Base-by-base conservation (phyloP, 2,113 vertebrate genomes). In the Festucalex cinctus region DNA sequence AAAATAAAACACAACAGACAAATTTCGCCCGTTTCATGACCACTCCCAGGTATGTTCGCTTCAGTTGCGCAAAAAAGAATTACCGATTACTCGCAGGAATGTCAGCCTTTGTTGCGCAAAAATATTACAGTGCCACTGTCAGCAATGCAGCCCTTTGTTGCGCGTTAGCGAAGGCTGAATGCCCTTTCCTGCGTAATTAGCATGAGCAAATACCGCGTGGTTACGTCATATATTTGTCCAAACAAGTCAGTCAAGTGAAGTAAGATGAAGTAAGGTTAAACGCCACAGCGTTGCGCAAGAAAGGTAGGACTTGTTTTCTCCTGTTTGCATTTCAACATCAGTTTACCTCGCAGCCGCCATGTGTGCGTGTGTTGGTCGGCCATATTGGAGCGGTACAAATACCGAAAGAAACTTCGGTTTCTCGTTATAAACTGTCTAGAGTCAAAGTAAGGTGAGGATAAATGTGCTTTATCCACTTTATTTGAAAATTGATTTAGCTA, bases 71-170 rank as follows among this genome's bases (percentile, higher is more conserved):
- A 22, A 61, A 24, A 43, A 43, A 9, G 60, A 39, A 22, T 61
- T n/a, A 41, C 37, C 37, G 12, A 10, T 39, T 12, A 37, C 19
- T 39, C 36, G 17, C 58, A 14, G 20, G 20, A n/a, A 60, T 39
- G 20, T 60, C 58, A 39, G 58, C 36, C 58, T 61, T 61, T 61
- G 8, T 36, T 61, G 36, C 58, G 35, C 58, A 61, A 61, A 61
- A n/a, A 20, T 3, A 22, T 43, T 57, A 17, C 22, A 54, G 7
- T 43, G 2, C 3, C 36, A 13, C 59, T 19, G 17, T 36, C 58
- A 36, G 53, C 10, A 22, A 24, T 26, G 22, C 6, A 9, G 39
- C n/a, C 58, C 37, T 26, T 62, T 62, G 60, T 62, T 60, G 22
- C 60, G 39, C 13, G 22, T 14, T 60, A 1, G 16, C 32, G 28